Evolutionary conservation across 2,113 vertebrate species (phyloP).

Genomic region (Rallus limicola): DNA sequence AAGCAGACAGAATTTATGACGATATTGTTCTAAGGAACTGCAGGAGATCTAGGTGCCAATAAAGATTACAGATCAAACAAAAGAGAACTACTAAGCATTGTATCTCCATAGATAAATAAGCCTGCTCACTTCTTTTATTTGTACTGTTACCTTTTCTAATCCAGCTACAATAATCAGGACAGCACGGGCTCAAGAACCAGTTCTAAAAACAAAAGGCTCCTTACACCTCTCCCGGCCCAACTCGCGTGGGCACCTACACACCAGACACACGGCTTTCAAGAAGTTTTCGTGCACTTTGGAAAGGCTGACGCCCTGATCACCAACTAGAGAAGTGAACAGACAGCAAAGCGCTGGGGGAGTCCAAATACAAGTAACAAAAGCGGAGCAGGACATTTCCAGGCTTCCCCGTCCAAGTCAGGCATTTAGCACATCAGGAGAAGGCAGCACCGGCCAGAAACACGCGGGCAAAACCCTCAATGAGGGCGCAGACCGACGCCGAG

Average conservation of each 20-base stretch:
- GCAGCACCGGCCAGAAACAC: background rate
- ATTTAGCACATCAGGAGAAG: background rate
- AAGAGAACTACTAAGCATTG: conserved; percentile 62
- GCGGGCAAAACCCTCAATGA: background rate
- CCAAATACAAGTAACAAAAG: background rate
- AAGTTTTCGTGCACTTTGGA: background rate
- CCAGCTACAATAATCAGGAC: conserved; percentile 43
- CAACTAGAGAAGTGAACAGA: background rate
- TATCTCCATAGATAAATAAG: conserved; percentile 68
- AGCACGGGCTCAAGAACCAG: background rate
- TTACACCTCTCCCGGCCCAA: background rate
- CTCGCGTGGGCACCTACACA: accelerated
- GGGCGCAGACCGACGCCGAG: background rate
- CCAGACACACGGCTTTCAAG: background rate
- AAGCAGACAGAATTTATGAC: conserved; percentile 56
- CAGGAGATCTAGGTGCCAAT: conserved; percentile 66
- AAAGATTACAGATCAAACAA: conserved; percentile 69
- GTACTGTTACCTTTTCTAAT: conserved; percentile 58
- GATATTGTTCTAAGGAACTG: conserved; percentile 55
- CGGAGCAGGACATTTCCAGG: background rate
- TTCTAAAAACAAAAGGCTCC: conserved; percentile 20
- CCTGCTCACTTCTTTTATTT: conserved; percentile 58
- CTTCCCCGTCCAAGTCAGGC: background rate
- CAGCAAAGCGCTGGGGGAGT: background rate
- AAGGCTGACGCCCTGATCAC: background rate